Evolutionary conservation across 37 sponge, comb jelly and placozoan genomes (phyloP).

Genomic region (Beroe ovata): DNA sequence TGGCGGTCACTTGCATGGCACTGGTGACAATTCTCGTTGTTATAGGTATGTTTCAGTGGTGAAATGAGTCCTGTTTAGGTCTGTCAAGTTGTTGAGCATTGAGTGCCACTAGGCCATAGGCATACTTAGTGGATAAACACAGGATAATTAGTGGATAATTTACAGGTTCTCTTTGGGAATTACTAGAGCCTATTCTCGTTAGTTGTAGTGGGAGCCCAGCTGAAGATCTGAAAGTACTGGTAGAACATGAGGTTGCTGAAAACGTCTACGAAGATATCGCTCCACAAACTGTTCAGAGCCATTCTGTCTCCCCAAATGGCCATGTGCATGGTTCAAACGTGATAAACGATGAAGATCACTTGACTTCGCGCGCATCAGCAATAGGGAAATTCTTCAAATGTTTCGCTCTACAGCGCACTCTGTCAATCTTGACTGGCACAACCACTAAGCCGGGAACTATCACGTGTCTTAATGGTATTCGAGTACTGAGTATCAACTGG

Average conservation of each 20-base stretch:
- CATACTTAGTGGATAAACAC: no score
- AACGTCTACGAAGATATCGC: background rate
- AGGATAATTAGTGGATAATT: no score
- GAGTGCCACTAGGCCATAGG: no score
- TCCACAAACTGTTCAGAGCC: background rate
- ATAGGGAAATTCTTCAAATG: background rate
- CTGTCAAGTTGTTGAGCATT: no score
- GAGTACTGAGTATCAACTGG: constrained; percentile 67
- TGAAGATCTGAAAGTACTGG: background rate
- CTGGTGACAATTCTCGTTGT: background rate
- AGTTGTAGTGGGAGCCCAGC: no score
- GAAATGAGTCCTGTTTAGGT: no score
- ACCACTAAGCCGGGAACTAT: constrained; percentile 14
- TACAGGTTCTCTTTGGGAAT: no score
- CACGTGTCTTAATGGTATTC: constrained; percentile 36
- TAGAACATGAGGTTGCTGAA: background rate
- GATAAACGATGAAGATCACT: background rate
- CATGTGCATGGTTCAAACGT: no score
- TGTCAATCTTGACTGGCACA: background rate
- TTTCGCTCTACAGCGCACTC: constrained; percentile 54
- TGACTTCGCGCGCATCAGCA: background rate
- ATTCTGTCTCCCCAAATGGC: background rate
- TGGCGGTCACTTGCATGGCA: background rate
- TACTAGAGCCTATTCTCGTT: no score
- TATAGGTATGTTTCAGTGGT: no score